Evolutionary conservation across 2,888 invertebrate species (phyloP).

Genomic region (Myopa testacea): DNA sequence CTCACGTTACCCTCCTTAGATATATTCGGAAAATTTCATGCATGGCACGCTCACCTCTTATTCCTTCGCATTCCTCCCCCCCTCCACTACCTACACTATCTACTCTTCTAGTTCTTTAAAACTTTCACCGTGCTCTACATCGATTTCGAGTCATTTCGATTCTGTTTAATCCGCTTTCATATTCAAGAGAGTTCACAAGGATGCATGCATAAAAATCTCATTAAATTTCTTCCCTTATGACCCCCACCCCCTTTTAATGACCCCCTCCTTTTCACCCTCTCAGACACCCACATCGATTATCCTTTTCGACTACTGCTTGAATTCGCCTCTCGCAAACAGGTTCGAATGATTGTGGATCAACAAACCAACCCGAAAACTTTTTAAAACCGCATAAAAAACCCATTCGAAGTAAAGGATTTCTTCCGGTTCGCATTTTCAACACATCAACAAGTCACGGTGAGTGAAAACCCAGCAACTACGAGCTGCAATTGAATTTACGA

Average conservation of each 20-base stretch:
- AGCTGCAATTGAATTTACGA: slow-evolving; percentile 30
- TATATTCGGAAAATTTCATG: no score
- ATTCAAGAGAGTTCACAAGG: neutral
- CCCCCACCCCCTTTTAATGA: slow-evolving; percentile 5
- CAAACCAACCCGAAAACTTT: neutral
- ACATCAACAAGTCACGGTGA: slow-evolving; percentile 11
- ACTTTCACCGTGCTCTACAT: neutral
- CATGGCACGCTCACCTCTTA: no score
- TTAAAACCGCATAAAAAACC: slow-evolving; percentile 9
- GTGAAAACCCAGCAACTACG: neutral
- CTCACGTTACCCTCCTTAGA: no score
- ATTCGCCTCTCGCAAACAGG: neutral
- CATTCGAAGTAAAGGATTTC: slow-evolving; percentile 22
- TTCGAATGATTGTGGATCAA: neutral
- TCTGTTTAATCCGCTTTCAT: neutral
- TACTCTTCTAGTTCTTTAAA: neutral
- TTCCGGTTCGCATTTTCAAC: slow-evolving; percentile 32
- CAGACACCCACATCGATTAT: neutral
- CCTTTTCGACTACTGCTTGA: neutral
- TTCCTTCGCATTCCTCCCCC: no score
- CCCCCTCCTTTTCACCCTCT: neutral
- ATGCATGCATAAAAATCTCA: slow-evolving; percentile 23
- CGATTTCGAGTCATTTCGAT: neutral
- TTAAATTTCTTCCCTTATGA: slow-evolving; percentile 6
- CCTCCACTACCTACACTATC: neutral